These are phyloP conservation scores for Lucilia cuprina DNA, from an alignment of 1,140 invertebrate genomes.

Conservation along the genomic window DNA sequence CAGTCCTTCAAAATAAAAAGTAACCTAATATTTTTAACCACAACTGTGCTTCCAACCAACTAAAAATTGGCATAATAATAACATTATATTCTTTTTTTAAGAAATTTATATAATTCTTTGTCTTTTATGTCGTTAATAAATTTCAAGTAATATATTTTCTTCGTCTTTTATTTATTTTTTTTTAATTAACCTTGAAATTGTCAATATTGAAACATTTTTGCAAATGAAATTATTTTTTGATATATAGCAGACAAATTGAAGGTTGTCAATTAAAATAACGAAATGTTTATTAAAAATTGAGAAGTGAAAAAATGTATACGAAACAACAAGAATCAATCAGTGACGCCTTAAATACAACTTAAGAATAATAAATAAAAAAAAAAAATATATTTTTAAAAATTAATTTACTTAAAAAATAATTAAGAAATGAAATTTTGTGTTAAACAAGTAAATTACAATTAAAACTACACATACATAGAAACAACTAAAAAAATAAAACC, in stretches of 20 bases:
- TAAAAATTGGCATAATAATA: neutral
- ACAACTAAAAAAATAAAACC: no score
- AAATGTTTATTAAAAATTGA: neutral
- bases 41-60: neutral
- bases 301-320: neutral
- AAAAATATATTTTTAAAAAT: no score
- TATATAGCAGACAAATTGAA: neutral
- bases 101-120: neutral
- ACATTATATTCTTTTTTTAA: neutral
- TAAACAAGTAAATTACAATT: no score
- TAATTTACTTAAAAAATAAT: no score
- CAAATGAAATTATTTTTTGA: neutral
- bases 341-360: no score
- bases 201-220: neutral
- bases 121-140: neutral
- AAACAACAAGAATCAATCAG: neutral
- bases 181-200: constrained; percentile 23
- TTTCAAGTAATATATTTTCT: neutral
- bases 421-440: no score
- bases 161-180: neutral
- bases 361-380: no score
- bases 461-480: no score
- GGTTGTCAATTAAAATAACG: neutral
- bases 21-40: no score
- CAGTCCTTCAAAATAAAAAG: no score